These are phyloP conservation scores for Oopsacas minuta DNA, from an alignment of 37 sponge, comb jelly and placozoan species.

Conservation along the genomic window DNA sequence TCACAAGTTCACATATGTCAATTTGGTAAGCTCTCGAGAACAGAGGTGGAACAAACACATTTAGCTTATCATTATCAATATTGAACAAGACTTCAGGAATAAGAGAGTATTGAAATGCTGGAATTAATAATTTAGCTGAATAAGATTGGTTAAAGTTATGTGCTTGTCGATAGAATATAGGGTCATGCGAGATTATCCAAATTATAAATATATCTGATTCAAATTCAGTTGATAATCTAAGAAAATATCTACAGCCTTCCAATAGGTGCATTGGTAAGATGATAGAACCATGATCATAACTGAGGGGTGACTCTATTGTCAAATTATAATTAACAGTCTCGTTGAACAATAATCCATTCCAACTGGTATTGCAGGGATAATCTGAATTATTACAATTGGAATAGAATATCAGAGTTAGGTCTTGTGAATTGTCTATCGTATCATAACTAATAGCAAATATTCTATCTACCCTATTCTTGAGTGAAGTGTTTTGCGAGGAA, in stretches of 20 bases:
- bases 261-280: neutral
- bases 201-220: neutral
- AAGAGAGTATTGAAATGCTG: neutral
- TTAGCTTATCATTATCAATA: neutral
- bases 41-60: neutral
- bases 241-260: neutral
- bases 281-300: neutral
- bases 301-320: neutral
- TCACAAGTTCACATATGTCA: neutral
- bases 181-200: neutral
- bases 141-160: neutral
- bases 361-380: neutral
- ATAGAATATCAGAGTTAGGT: neutral
- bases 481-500: neutral
- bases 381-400: neutral
- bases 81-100: neutral
- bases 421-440: neutral
- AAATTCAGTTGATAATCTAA: neutral
- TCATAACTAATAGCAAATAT: neutral
- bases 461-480: neutral
- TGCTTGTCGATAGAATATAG: neutral
- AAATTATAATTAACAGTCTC: neutral
- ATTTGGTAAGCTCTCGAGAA: neutral
- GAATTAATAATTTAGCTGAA: neutral
- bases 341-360: neutral